Percentiles rank a stretch among this genome's conserved stretches.
Conservation (phyloP, 1,140 invertebrate genomes). For the Drosophila littoralis region DNA sequence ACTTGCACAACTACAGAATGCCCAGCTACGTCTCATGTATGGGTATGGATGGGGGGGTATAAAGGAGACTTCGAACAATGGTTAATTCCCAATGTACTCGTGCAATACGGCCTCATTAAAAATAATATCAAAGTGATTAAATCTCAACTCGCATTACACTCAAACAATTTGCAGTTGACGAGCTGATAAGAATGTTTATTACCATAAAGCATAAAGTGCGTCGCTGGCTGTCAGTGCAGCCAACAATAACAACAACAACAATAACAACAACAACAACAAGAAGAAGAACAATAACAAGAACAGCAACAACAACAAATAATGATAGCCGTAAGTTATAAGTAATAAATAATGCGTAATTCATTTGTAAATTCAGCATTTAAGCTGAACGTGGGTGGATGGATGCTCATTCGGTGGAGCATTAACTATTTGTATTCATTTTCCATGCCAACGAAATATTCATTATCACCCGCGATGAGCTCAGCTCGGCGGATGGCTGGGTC, state of each 20-base stretch:
- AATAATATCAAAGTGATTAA: constrained; percentile 21
- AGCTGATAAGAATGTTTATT: constrained; percentile 37
- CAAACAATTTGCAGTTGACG: constrained; percentile 37
- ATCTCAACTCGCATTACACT: constrained; percentile 30
- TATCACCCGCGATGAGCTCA: constrained; percentile 6
- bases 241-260: constrained; percentile 29
- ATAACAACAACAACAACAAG: constrained; percentile 23
- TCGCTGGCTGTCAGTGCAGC: neutral
- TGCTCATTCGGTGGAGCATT: neutral
- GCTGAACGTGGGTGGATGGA: neutral
- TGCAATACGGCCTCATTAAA: constrained; percentile 19
- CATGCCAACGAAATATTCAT: constrained; percentile 40
- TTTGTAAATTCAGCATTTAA: constrained; percentile 56
- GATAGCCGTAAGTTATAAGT: constrained; percentile 33
- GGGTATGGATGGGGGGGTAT: neutral
- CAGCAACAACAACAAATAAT: constrained; percentile 19
- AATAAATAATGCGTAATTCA: constrained; percentile 71
- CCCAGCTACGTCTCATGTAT: too few relatives aligned
- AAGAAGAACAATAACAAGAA: too few relatives aligned
- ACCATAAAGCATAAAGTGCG: constrained; percentile 31
- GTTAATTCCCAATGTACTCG: constrained; percentile 15
- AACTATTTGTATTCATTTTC: constrained; percentile 64
- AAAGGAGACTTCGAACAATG: constrained; percentile 9
- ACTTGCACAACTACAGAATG: too few relatives aligned
- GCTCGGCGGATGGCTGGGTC: neutral